Evolutionary conservation across 1,140 invertebrate species (phyloP).

Genomic region (Penaeus vannamei): DNA sequence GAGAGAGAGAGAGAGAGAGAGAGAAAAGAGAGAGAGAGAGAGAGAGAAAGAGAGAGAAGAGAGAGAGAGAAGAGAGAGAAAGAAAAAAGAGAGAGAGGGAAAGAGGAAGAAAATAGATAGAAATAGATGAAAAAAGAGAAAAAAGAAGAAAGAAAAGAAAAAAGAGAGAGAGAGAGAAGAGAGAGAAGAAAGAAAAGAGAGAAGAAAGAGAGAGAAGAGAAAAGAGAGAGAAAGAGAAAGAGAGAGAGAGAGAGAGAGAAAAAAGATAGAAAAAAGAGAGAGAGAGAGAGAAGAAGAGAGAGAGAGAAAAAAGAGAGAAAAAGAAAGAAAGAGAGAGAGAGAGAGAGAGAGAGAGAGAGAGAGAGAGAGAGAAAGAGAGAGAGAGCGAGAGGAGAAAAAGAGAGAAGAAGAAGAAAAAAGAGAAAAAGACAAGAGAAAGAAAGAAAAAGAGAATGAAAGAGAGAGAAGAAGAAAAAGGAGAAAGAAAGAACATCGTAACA

Average conservation of each 20-base stretch:
- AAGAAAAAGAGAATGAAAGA: not conserved
- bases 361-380: slow-evolving; percentile 36
- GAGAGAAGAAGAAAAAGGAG: not conserved
- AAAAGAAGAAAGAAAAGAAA: slow-evolving; percentile 3
- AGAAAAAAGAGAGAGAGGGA: too few relatives aligned
- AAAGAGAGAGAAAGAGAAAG: not conserved
- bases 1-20: too few relatives aligned
- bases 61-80: not conserved
- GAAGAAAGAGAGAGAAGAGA: too few relatives aligned
- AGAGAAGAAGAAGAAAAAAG: not conserved
- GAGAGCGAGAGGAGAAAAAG: slow-evolving; percentile 6
- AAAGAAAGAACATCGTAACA: too few relatives aligned
- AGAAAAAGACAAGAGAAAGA: not conserved
- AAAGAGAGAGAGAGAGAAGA: too few relatives aligned
- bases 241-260: slow-evolving; percentile 1
- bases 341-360: not conserved
- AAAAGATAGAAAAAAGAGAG: not conserved
- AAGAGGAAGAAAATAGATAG: too few relatives aligned
- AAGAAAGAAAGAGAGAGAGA: not conserved
- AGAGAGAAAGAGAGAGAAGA: slow-evolving; percentile 31
- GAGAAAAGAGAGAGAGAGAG: slow-evolving; percentile 13
- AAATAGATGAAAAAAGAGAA: not conserved
- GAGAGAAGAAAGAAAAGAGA: not conserved
- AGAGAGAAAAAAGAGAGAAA: not conserved
- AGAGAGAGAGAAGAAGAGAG: slow-evolving; percentile 37